Conservation (phyloP, 2,797 vertebrate genomes). For the Pangasius mekongensis region DNA sequence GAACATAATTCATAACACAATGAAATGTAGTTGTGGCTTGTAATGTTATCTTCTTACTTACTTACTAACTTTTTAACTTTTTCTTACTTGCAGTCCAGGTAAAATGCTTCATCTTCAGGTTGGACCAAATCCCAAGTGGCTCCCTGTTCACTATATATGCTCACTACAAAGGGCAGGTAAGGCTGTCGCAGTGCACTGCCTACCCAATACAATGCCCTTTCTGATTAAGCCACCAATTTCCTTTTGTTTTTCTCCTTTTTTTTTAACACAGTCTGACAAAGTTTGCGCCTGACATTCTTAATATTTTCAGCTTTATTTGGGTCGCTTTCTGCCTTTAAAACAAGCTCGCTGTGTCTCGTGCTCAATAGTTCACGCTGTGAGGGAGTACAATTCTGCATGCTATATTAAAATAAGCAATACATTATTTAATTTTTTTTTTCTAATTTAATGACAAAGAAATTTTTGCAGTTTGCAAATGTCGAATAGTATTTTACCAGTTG, state of each 20-base stretch:
- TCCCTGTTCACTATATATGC: background rate
- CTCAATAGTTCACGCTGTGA: background rate
- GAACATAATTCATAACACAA: slow-evolving; percentile 53
- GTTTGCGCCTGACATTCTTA: background rate
- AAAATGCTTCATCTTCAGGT: background rate
- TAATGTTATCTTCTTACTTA: background rate
- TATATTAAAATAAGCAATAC: background rate
- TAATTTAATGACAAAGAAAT: background rate
- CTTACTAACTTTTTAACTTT: background rate
- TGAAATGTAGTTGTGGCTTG: background rate
- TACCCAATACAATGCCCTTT: background rate
- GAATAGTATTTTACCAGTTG: background rate
- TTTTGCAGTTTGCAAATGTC: background rate
- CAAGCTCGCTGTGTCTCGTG: background rate
- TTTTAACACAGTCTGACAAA: background rate
- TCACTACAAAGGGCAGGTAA: background rate
- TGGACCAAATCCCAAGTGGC: background rate
- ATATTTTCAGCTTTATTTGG: background rate
- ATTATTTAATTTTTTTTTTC: no score
- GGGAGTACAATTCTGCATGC: background rate
- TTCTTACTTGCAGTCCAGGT: background rate
- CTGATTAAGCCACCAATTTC: background rate
- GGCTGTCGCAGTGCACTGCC: background rate
- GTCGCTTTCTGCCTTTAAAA: background rate
- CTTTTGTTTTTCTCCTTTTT: background rate